Base-by-base conservation (phyloP, 2,113 vertebrate species). In the Amblyopsis rosae region DNA sequence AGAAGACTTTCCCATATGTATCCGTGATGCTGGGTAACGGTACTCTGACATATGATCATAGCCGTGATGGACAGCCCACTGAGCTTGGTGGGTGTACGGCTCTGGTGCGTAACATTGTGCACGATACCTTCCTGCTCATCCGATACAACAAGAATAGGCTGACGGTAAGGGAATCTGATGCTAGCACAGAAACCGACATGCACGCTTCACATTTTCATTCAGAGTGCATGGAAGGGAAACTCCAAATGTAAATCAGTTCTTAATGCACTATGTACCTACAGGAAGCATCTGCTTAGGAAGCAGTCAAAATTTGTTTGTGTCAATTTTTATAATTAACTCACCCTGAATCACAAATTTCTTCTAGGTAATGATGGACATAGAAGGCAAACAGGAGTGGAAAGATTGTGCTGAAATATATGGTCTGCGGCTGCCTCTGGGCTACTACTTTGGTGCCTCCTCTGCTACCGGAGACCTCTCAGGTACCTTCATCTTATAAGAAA, bases 1-100 rank as follows among this genome's bases (percentile, higher is more conserved):
- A 99, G 97, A 91, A 95, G 0, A 85, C 93, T 0, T 98, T 96
- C 81, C 97, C 97, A 0, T 96, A 95, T 19, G 67, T 99, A 75
- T 96, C 96, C 0, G 92, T 94, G 77, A 99, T 98, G 97, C 93
- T 99, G 73, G 97, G 94, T 68, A 99, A 99, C 0, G 97, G 97
- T 3, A 95, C 93, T 0, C 86, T 97, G 63, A 84, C 77, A 6
- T 99, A 98, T 0, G 94, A 98, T 77, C 97, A 99, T 0, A 93
- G 95, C 15, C 85, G 84, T 0, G 97, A 98, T 0, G 97, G 97
- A 11, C 83, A 94, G 3, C 83, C 91, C 11, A 96, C 94, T 0
- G 96, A 97, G 73, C 89, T 99, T 0, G 97, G 95, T 0, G 96
- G 97, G 50, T 99, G 97, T 79, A 89, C 94, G 0, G 94, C 94